Evolutionary conservation across 2,113 vertebrate species (phyloP).

Genomic region (Acanthochromis polyacanthus): DNA sequence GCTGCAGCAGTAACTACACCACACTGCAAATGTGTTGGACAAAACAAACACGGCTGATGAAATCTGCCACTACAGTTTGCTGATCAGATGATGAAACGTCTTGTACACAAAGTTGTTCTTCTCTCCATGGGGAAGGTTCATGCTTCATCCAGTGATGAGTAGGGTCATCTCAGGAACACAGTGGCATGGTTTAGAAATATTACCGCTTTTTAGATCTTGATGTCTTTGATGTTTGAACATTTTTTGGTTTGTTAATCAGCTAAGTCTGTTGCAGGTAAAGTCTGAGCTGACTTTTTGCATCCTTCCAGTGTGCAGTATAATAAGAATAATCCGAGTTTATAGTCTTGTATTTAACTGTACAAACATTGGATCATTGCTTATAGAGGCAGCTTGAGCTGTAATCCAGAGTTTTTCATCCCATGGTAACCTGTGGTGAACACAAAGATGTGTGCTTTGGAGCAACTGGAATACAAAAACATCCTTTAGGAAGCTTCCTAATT

Average conservation of each 20-base stretch:
- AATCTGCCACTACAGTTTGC: not conserved
- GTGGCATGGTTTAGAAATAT: not conserved
- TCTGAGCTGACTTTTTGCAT: too few relatives aligned
- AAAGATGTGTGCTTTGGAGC: not conserved
- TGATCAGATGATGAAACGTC: not conserved
- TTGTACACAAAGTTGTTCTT: not conserved
- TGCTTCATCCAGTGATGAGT: not conserved
- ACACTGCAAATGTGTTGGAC: not conserved
- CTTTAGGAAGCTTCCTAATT: too few relatives aligned
- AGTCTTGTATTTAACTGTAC: too few relatives aligned
- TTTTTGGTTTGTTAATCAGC: too few relatives aligned
- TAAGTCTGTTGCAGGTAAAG: too few relatives aligned
- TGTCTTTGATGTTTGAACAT: not conserved
- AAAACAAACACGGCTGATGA: slow-evolving; percentile 11
- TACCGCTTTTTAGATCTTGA: not conserved
- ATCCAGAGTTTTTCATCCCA: not conserved
- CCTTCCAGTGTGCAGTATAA: too few relatives aligned
- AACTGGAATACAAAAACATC: too few relatives aligned
- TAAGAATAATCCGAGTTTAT: too few relatives aligned
- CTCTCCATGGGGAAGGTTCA: not conserved
- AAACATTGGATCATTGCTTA: not conserved
- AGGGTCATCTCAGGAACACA: not conserved
- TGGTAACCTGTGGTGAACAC: not conserved
- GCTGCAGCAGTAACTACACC: not conserved
- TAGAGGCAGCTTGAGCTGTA: not conserved